Conservation (phyloP, 2,113 vertebrate species). For the Atractosteus spatula region DNA sequence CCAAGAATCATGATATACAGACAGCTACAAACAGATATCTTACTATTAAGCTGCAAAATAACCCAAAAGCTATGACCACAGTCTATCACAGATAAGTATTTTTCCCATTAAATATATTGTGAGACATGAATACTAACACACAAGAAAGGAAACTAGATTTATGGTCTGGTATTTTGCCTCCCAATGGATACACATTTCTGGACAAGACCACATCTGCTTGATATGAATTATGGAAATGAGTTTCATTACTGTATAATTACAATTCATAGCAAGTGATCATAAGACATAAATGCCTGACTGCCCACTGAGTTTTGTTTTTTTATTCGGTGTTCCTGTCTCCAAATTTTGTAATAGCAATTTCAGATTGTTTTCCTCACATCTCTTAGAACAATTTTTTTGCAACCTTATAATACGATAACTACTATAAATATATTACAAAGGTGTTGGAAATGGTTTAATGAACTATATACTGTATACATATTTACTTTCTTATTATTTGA, state of each 20-base stretch:
- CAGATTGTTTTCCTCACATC: no score
- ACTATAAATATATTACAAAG: no score
- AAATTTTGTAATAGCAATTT: no score
- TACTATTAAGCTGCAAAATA: neutral
- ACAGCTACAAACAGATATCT: slow-evolving; percentile 14
- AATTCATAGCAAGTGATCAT: slow-evolving; percentile 25
- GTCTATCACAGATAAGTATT: no score
- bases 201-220: slow-evolving; percentile 24
- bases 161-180: neutral
- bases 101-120: no score
- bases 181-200: slow-evolving; percentile 3
- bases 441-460: no score
- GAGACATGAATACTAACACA: neutral
- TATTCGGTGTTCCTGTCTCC: no score
- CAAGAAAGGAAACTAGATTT: neutral
- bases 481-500: no score
- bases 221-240: slow-evolving; percentile 9
- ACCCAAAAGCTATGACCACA: no score
- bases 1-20: neutral
- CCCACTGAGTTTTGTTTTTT: neutral
- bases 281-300: slow-evolving; percentile 11
- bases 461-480: no score
- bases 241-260: slow-evolving; percentile 23
- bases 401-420: no score
- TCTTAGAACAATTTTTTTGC: no score